Base-by-base conservation (phyloP, 2,797 vertebrate genomes). In the Enteromius thamalakanensis region DNA sequence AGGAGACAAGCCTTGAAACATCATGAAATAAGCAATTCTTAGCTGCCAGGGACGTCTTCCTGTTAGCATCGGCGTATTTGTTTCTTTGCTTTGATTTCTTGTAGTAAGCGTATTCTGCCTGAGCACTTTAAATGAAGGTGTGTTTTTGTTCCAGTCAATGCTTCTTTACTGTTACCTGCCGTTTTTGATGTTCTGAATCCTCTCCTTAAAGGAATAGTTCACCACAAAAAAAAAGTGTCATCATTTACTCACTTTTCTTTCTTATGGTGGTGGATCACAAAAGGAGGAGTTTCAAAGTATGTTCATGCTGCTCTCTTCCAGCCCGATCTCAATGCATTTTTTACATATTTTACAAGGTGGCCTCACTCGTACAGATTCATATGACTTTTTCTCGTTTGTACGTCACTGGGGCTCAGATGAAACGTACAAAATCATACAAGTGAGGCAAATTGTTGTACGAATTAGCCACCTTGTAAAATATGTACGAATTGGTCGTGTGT, bases 1-100 rank as follows among this genome's bases (percentile, higher is more conserved):
- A 94, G 93, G 94, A 95, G 93, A 94, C 93, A 95, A 95, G 93
- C 93, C 93, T 95, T 95, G 92, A 92, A 93, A 94, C 89, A 92
- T 93, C 93, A 92, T 91, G 92, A 84, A 94, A 94, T 94, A 94
- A 94, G 93, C 93, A 94, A 94, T 95, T 93, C 90, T 93, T 90
- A 93, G 94, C 94, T 94, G 93, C 94, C 94, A 95, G 94, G 94
- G 93, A 94, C 92, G 92, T 93, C 93, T 94, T 94, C 93, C 93
- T 91, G 92, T 93, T 92, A 89, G 90, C 83, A 86, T 90, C 87
- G 86, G 64, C 15, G 74, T 85, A 47, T 75, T 86, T 76, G 70
- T 82, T 79, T 81, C 1, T 83, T 84, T 42, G 68, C 47, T 53
- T 89, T 86, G 70, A 65, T 84, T 86, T 76, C 64, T 34, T 89